Evolutionary conservation across 2,888 invertebrate genomes (phyloP).

Genomic region (Unio delphinus): DNA sequence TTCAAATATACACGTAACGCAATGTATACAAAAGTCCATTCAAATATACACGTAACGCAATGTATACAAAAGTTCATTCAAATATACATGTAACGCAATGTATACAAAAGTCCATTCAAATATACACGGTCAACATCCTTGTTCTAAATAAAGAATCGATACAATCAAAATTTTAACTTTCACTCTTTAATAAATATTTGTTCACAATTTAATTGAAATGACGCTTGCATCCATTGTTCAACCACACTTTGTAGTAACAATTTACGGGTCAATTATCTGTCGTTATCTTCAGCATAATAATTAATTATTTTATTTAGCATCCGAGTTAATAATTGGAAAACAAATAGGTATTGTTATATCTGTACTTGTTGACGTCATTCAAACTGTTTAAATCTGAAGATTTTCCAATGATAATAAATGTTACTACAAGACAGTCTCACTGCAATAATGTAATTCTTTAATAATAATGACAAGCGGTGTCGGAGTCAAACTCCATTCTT

Average conservation of each 20-base stretch:
- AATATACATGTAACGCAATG: neutral
- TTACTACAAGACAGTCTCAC: neutral
- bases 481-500: too few species aligned
- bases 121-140: conserved; percentile 6
- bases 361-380: conserved; percentile 15
- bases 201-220: conserved; percentile 8
- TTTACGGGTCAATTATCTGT: conserved; percentile 10
- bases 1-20: too few species aligned
- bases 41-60: neutral
- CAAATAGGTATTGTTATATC: conserved; percentile 15
- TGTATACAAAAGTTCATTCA: conserved; percentile 15
- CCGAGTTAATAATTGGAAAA: conserved; percentile 14
- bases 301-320: conserved; percentile 10
- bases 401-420: neutral
- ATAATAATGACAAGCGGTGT: too few species aligned
- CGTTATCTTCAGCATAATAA: conserved; percentile 5
- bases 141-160: conserved; percentile 5
- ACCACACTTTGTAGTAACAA: conserved; percentile 9
- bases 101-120: too few species aligned
- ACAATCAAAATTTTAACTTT: conserved; percentile 8
- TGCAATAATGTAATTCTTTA: too few species aligned
- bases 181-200: conserved; percentile 1
- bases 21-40: too few species aligned
- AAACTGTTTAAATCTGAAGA: too few species aligned
- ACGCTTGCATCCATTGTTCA: conserved; percentile 18